Evolutionary conservation across 1,140 invertebrate species (phyloP).

Genomic region (Protaetia brevitarsis): DNA sequence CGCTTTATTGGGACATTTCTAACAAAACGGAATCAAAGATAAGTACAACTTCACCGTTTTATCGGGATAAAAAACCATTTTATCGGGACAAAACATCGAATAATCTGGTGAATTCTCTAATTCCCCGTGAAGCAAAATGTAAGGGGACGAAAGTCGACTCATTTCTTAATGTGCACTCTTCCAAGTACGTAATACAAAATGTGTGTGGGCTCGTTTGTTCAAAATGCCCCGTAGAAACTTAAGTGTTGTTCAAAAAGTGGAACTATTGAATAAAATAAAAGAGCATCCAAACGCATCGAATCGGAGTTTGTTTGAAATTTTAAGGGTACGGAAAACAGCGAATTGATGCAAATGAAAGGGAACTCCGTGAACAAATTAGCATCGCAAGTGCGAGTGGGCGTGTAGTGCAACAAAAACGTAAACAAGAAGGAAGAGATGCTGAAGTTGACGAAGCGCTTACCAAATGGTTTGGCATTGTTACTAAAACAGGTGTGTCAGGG

Average conservation of each 20-base stretch:
- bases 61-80: not conserved
- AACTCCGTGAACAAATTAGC: not conserved
- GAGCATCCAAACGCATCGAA: not conserved
- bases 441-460: conserved; percentile 27
- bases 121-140: not conserved
- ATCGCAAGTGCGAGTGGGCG: not conserved
- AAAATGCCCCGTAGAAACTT: not conserved
- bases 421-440: conserved; percentile 26
- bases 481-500: not conserved
- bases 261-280: not conserved
- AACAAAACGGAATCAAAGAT: not conserved
- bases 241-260: not conserved
- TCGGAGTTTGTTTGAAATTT: not conserved
- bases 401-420: conserved; percentile 15
- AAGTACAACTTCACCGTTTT: not conserved
- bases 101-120: too few relatives aligned
- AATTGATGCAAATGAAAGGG: not conserved
- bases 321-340: not conserved
- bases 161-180: not conserved
- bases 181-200: not conserved
- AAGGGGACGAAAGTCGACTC: not conserved
- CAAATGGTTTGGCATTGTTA: not conserved
- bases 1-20: not conserved
- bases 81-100: too few relatives aligned
- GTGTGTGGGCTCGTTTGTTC: not conserved